Conservation (phyloP, 2,113 vertebrate genomes). For the Glaucomys volans region DNA sequence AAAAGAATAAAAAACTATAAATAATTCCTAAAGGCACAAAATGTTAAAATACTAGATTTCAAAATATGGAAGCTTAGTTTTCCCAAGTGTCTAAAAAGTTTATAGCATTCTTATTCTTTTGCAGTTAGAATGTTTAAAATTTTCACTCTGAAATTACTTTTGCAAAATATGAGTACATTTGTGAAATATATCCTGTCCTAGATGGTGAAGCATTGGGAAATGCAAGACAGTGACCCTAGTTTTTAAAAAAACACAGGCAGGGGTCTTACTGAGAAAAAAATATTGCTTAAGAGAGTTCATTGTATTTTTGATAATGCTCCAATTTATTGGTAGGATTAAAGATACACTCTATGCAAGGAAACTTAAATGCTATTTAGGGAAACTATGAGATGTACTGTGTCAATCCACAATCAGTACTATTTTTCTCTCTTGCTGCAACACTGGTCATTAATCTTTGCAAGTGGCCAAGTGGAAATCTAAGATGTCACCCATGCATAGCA, state of each 20-base stretch:
- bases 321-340: slow-evolving; percentile 68
- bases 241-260: not conserved
- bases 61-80: not conserved
- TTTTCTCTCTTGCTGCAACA: slow-evolving; percentile 83
- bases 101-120: not conserved
- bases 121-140: slow-evolving; percentile 2
- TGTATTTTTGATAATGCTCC: not conserved
- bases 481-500: slow-evolving; percentile 74
- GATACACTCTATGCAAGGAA: slow-evolving; percentile 67
- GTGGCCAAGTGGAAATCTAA: slow-evolving; percentile 82
- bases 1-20: not conserved
- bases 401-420: slow-evolving; percentile 80
- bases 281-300: not conserved
- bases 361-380: slow-evolving; percentile 75
- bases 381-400: slow-evolving; percentile 72
- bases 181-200: not conserved
- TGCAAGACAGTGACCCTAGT: not conserved
- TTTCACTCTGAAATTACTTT: not conserved
- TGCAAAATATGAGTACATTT: not conserved
- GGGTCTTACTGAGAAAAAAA: not conserved
- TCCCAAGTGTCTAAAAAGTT: not conserved
- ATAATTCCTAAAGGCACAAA: not conserved
- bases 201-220: not conserved
- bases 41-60: not conserved
- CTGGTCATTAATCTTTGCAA: slow-evolving; percentile 84